These are phyloP conservation scores for Ichneumoninae sp. DNA, from an alignment of 2,888 invertebrate species.

Conservation along the genomic window DNA sequence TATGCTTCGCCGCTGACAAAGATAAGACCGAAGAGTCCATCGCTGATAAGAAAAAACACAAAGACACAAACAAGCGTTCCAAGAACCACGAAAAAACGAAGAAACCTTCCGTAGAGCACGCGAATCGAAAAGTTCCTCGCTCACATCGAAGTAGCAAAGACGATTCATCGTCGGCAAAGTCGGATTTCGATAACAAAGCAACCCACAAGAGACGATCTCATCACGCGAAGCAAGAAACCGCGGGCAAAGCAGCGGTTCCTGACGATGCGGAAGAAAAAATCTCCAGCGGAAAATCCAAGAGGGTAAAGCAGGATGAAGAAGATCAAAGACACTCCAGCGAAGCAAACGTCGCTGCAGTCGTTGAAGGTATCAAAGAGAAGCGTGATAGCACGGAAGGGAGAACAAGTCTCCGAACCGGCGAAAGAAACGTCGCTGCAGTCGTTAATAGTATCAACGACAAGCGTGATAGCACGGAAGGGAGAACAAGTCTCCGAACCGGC, in stretches of 20 bases:
- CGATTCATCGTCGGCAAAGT: background rate
- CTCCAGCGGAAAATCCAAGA: background rate
- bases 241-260: background rate
- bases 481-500: background rate
- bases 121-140: background rate
- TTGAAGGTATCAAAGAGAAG: background rate
- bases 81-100: background rate
- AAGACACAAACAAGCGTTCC: background rate
- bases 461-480: background rate
- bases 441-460: background rate
- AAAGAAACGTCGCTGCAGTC: too few relatives aligned
- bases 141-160: background rate
- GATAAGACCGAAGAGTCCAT: constrained; percentile 4
- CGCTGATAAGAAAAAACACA: background rate
- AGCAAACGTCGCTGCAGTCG: background rate
- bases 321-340: background rate
- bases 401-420: too few relatives aligned
- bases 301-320: background rate
- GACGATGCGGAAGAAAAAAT: constrained; percentile 14
- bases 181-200: background rate
- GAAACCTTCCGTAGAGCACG: background rate
- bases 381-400: background rate
- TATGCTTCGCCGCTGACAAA: background rate
- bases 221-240: constrained; percentile 13
- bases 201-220: constrained; percentile 1